Base-by-base conservation (phyloP, 2,888 invertebrate species). In the Lucinisca nassula region DNA sequence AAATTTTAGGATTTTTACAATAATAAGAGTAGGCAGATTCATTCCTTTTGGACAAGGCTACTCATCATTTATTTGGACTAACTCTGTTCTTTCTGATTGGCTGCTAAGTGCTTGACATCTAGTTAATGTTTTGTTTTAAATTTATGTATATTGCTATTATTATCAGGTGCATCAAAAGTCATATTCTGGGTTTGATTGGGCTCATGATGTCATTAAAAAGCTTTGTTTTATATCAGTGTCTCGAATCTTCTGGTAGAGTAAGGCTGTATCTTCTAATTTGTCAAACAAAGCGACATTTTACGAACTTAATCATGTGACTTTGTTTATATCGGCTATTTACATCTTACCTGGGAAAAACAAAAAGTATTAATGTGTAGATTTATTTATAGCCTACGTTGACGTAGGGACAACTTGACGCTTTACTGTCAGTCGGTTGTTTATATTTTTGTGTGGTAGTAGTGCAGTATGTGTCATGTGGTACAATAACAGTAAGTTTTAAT, bases 271-370 rank as follows among this genome's bases (percentile, higher is more conserved):
- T 61, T 61, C 30, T 61, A 27, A 61, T 61, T 55, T 24, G 30
- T 61, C 30, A 61, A 61, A 30, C 61, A 61, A 61, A 30, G 24
- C 30, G 17, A 30, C 6, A 61, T 3, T 61, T 61, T 61, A 61
- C 30, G 61, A 61, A 61, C 30, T 27, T 61, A 8, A 61, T 61
- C 30, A 61, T 30, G 30, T 61, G 24, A 61, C 30, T 30, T 24
- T 61, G 61, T 61, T 61, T 61, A 61, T 61, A 61, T 61, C 61
- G 6, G 17, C 61, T 61, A 61, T 61, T 61, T 61, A 61, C 30
- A 61, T 61, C 61, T 61, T 6, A 27, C 24, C 3, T 27, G 61
- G 24, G 61, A 61, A 61, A 61, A 61, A 61, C 61, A 61, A 61
- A 17, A 21, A 61, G 30, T 61, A 61, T 61, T 30, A 61, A 30